phyloP scores from a whole-genome alignment of 2,888 invertebrate genomes.

The Drosophila mulleri region DNA sequence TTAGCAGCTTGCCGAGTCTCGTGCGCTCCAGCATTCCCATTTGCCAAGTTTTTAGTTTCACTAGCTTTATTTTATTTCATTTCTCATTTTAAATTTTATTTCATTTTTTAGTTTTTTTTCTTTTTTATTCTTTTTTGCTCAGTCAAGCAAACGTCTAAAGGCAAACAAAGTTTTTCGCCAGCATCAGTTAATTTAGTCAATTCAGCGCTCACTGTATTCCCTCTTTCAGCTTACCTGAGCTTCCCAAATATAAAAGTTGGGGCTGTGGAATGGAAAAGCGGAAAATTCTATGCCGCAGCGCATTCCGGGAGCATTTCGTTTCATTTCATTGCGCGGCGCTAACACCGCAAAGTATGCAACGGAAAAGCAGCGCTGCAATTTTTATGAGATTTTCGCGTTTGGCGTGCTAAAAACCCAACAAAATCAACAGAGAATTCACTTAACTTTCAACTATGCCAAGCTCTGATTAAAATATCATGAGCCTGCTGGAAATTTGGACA shows the following conservation, averaged over 20 bases:
- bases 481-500: slow-evolving; percentile 2
- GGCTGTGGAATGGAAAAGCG: slow-evolving; percentile 2
- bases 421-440: slow-evolving; percentile 73
- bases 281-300: slow-evolving; percentile 35
- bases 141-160: slow-evolving; percentile 69
- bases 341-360: slow-evolving; percentile 44
- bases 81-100: slow-evolving; percentile 24
- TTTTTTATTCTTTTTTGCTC: slow-evolving; percentile 19
- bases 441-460: slow-evolving; percentile 45
- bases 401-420: slow-evolving; percentile 53
- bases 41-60: slow-evolving; percentile 39
- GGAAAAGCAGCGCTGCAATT: slow-evolving; percentile 49
- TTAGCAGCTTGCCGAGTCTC: slow-evolving; percentile 42
- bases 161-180: slow-evolving; percentile 75
- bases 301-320: slow-evolving; percentile 65
- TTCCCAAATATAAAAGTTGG: slow-evolving; percentile 1
- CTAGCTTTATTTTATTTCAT: slow-evolving; percentile 34
- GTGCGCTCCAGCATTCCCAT: slow-evolving; percentile 14
- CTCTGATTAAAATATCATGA: slow-evolving; percentile 71
- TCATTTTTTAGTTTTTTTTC: not conserved
- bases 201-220: slow-evolving; percentile 55
- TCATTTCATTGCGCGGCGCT: slow-evolving; percentile 56
- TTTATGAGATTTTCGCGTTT: slow-evolving; percentile 49
- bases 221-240: slow-evolving; percentile 18
- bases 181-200: slow-evolving; percentile 78